phyloP scores from a whole-genome alignment of 1,140 invertebrate genomes.

The Euglossa dilemma region DNA sequence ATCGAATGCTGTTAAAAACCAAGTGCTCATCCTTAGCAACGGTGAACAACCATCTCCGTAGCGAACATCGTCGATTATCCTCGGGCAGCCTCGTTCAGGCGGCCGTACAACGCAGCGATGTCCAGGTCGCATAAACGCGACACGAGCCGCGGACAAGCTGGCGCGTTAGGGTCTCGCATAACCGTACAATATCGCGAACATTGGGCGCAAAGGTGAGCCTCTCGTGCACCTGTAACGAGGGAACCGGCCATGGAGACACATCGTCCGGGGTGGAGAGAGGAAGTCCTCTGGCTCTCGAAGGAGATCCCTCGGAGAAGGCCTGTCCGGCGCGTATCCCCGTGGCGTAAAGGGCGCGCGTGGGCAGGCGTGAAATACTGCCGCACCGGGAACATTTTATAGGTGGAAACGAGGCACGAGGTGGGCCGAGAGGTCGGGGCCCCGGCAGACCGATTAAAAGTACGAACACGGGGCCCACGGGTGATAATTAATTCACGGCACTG shows the following conservation, averaged over 20 bases:
- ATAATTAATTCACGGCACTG: slow-evolving; percentile 73
- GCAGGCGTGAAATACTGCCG: slow-evolving; percentile 74
- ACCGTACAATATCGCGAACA: slow-evolving; percentile 75
- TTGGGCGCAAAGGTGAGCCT: slow-evolving; percentile 57
- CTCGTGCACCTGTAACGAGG: slow-evolving; percentile 71
- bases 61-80: background rate
- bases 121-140: slow-evolving; percentile 67
- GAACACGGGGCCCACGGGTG: slow-evolving; percentile 65
- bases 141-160: slow-evolving; percentile 65
- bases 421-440: slow-evolving; percentile 52
- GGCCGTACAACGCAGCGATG: background rate
- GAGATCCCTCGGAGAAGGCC: slow-evolving; percentile 20
- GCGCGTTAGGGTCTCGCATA: slow-evolving; percentile 72
- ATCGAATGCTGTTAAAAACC: too few species aligned
- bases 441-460: slow-evolving; percentile 64
- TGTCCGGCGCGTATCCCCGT: slow-evolving; percentile 23
- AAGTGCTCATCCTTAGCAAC: background rate
- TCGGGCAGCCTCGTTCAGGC: background rate
- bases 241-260: background rate
- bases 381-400: slow-evolving; percentile 66
- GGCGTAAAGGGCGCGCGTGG: slow-evolving; percentile 68
- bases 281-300: background rate
- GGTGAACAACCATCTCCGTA: background rate
- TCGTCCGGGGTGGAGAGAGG: background rate
- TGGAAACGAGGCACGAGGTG: slow-evolving; percentile 54